phyloP scores from a whole-genome alignment of 2,797 vertebrate genomes.

The Iguana delicatissima region DNA sequence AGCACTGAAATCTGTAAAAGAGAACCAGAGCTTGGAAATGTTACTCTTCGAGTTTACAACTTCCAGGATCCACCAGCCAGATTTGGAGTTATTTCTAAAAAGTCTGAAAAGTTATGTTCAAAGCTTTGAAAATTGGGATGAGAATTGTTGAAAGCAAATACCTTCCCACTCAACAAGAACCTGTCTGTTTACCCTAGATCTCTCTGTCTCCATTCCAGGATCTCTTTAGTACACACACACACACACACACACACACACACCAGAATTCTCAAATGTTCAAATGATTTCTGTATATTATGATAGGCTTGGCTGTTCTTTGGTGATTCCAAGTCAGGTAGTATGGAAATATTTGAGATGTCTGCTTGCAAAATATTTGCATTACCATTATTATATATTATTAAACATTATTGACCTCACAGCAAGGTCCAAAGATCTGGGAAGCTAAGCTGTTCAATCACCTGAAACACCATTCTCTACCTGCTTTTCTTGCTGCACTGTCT shows the following conservation, averaged over 20 bases:
- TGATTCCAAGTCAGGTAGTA: conserved; percentile 29
- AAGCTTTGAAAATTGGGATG: neutral
- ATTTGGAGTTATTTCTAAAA: too few relatives aligned
- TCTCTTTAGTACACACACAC: conserved; percentile 34
- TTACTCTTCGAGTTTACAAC: too few relatives aligned
- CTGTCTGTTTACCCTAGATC: too few relatives aligned
- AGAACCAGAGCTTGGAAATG: neutral
- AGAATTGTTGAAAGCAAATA: neutral
- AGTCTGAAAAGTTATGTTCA: too few relatives aligned
- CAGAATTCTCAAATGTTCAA: neutral
- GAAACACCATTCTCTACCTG: neutral
- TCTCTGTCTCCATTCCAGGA: neutral
- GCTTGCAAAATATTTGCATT: neutral
- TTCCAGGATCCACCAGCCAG: too few relatives aligned
- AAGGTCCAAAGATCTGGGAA: neutral
- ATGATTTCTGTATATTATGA: conserved; percentile 25
- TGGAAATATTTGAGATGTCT: neutral
- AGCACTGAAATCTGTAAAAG: neutral
- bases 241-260: too few relatives aligned
- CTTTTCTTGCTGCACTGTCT: neutral
- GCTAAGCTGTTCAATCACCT: neutral
- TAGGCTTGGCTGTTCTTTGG: conserved; percentile 29
- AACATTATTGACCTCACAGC: conserved; percentile 18
- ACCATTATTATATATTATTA: neutral
- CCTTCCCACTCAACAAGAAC: neutral